phyloP scores from a whole-genome alignment of 2,113 vertebrate genomes.

The Zonotrichia leucophrys region DNA sequence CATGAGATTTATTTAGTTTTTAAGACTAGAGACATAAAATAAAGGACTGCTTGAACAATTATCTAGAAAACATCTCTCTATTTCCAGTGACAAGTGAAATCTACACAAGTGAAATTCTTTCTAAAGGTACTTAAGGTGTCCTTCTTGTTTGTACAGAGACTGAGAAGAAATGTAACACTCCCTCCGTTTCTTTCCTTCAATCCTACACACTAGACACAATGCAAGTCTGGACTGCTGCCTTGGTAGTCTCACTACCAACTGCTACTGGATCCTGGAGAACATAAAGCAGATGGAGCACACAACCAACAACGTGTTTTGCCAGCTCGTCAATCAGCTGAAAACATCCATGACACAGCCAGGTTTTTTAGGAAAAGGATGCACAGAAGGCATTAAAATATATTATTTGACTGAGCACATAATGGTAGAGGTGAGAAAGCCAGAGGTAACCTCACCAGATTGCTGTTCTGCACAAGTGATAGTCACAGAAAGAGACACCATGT shows the following conservation, averaged over 20 bases:
- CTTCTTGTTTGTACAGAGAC: background rate
- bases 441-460: background rate
- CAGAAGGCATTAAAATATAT: background rate
- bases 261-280: slow-evolving; percentile 49
- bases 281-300: slow-evolving; percentile 52
- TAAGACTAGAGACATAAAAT: background rate
- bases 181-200: background rate
- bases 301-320: slow-evolving; percentile 26
- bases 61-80: background rate
- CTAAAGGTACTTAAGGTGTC: background rate
- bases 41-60: background rate
- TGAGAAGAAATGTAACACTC: background rate
- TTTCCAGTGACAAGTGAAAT: background rate
- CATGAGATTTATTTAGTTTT: background rate
- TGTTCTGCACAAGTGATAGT: background rate
- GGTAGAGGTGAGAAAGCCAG: background rate
- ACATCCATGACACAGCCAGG: background rate
- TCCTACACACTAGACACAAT: slow-evolving; percentile 43
- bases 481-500: background rate
- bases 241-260: slow-evolving; percentile 30
- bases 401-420: background rate
- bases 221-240: slow-evolving; percentile 30
- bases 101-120: background rate
- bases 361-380: background rate
- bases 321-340: slow-evolving; percentile 42